Evolutionary conservation across 64 coral and sea anemone genomes (phyloP).

Genomic region (Montipora sp.): DNA sequence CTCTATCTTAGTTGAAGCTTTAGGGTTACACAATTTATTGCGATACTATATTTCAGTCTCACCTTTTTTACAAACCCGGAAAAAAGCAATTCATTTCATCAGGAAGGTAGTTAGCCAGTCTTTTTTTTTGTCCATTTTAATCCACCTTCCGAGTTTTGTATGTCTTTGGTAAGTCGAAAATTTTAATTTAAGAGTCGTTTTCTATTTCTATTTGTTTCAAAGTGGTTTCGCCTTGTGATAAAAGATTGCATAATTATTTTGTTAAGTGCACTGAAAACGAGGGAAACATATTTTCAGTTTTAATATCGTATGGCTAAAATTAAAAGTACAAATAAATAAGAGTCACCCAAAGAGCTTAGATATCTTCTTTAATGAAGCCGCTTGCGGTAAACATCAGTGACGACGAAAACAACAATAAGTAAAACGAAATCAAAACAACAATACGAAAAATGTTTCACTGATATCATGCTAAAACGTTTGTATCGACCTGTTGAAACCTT

Average conservation of each 20-base stretch:
- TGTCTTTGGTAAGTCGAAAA: not conserved
- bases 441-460: no score
- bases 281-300: not conserved
- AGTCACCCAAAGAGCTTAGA: not conserved
- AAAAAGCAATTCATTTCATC: not conserved
- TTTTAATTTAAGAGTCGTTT: not conserved
- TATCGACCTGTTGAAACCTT: no score
- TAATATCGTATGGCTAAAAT: no score
- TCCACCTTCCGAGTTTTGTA: not conserved
- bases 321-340: no score
- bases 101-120: not conserved
- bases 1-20: not conserved
- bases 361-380: not conserved
- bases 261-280: not conserved
- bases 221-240: not conserved
- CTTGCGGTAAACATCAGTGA: no score
- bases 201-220: not conserved
- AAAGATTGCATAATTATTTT: not conserved
- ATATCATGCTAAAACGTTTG: no score
- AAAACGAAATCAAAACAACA: no score
- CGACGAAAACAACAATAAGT: no score
- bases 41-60: not conserved
- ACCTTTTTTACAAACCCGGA: not conserved
- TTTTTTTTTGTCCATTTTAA: constrained; percentile 12
- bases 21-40: not conserved